These are phyloP conservation scores for Orthonychiurus folsomi DNA, from an alignment of 2,888 invertebrate species.

Conservation along the genomic window DNA sequence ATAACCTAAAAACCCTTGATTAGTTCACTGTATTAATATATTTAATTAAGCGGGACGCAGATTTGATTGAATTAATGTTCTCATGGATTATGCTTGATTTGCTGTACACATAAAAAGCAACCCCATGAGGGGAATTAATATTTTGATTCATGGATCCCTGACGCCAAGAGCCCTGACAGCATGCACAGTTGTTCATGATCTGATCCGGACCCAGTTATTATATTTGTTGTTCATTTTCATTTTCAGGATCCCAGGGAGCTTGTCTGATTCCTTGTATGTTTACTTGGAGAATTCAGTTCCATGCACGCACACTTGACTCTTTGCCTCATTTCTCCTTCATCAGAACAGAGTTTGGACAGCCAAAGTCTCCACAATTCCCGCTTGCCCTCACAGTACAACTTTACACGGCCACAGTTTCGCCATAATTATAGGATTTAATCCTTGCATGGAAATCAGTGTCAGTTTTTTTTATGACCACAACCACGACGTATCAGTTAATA, in stretches of 20 bases:
- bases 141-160: no score
- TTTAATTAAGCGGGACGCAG: no score
- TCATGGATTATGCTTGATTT: no score
- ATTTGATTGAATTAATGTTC: no score
- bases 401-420: background rate
- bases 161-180: no score
- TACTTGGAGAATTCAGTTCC: background rate
- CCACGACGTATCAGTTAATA: background rate
- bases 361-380: background rate
- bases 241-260: background rate
- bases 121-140: no score
- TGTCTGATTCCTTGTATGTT: no score
- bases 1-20: no score
- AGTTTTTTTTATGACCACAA: background rate
- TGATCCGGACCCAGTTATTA: background rate
- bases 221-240: background rate
- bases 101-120: no score
- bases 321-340: background rate
- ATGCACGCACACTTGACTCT: background rate
- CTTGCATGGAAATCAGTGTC: background rate
- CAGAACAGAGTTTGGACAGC: background rate
- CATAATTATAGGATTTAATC: constrained; percentile 1
- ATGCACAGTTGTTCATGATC: background rate
- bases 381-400: background rate
- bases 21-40: no score